These are phyloP conservation scores for Poeciliopsis paucimaculata DNA, from an alignment of 2,797 vertebrate genomes.

Conservation along the genomic window DNA sequence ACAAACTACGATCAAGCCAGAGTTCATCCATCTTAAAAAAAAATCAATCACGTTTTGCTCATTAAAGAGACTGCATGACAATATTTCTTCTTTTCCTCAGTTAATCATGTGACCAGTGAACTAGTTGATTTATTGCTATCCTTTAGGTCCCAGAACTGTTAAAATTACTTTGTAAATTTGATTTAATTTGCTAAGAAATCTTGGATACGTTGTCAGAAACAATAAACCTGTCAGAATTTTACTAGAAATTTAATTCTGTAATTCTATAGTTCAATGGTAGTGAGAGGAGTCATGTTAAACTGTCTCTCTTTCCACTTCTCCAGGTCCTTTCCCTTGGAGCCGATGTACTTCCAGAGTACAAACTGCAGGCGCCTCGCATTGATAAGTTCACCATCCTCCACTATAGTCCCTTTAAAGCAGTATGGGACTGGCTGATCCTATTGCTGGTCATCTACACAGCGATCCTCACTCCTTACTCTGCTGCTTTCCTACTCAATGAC, in stretches of 20 bases:
- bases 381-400: constrained; percentile 99
- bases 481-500: constrained; percentile 97
- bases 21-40: constrained; percentile 28
- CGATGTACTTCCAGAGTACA: constrained; percentile 97
- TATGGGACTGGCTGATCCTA: constrained; percentile 99
- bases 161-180: constrained; percentile 25
- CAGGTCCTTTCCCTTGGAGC: constrained; percentile 97
- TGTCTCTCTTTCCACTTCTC: constrained; percentile 31
- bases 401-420: constrained; percentile 98
- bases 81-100: constrained; percentile 7
- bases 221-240: neutral
- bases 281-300: neutral
- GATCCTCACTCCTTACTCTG: constrained; percentile 97
- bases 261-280: neutral
- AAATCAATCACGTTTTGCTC: constrained; percentile 42
- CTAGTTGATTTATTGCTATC: neutral
- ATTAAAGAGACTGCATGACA: constrained; percentile 15
- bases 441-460: constrained; percentile 97
- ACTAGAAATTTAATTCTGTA: neutral
- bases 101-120: constrained; percentile 1
- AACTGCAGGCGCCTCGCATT: constrained; percentile 95
- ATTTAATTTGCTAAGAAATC: neutral
- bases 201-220: constrained; percentile 16
- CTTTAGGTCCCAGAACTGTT: constrained; percentile 39
- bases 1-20: constrained; percentile 55